These are phyloP conservation scores for Cephonodes hylas DNA, from an alignment of 2,888 invertebrate genomes.

Conservation along the genomic window DNA sequence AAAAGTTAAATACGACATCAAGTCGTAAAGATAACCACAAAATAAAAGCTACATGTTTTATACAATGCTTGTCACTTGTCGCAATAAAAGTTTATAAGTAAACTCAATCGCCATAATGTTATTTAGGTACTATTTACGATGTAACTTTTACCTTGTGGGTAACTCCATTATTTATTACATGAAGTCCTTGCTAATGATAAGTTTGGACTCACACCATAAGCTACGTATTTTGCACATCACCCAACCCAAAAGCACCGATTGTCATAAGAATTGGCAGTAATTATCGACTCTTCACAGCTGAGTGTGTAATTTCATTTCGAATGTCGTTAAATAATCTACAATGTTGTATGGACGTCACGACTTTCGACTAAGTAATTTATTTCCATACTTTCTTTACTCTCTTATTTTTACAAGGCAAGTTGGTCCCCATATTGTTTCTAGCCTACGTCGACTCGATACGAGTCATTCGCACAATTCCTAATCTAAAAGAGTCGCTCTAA, in stretches of 20 bases:
- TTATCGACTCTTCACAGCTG: constrained; percentile 24
- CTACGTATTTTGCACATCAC: constrained; percentile 10
- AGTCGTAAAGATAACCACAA: not conserved
- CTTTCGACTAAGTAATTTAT: constrained; percentile 22
- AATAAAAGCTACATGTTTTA: not conserved
- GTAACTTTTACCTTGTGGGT: not conserved
- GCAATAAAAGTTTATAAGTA: too few species aligned
- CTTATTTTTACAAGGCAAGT: constrained; percentile 33
- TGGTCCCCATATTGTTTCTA: constrained; percentile 37
- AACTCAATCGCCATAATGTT: not conserved
- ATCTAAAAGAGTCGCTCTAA: constrained; percentile 48
- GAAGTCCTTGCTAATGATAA: constrained; percentile 1
- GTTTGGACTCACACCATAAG: constrained; percentile 22
- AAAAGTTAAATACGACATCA: not conserved
- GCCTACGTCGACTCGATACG: constrained; percentile 70
- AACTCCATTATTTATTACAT: not conserved
- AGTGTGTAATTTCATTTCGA: constrained; percentile 28
- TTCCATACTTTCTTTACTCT: constrained; percentile 31
- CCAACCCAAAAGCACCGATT: constrained; percentile 24
- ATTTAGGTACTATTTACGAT: not conserved
- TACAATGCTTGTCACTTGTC: not conserved
- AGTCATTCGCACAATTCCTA: constrained; percentile 55
- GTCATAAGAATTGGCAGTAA: constrained; percentile 28
- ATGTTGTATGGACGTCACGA: constrained; percentile 11
- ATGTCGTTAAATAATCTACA: constrained; percentile 21